phyloP scores from a whole-genome alignment of 2,888 invertebrate species.

The Dioctria rufipes region DNA sequence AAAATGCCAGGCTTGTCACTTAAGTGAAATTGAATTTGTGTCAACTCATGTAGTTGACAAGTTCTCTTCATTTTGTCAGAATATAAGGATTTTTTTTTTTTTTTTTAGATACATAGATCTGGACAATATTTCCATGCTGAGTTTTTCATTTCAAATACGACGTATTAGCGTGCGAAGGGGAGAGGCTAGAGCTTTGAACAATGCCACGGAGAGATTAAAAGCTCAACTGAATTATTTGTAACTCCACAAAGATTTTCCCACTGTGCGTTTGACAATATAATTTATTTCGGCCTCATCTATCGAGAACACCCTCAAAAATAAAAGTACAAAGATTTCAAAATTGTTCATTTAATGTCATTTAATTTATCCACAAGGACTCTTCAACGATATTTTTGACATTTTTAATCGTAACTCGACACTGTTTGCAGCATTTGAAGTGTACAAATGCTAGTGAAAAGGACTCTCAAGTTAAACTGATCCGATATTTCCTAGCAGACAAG shows the following conservation, averaged over 20 bases:
- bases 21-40: conserved; percentile 53
- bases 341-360: conserved; percentile 41
- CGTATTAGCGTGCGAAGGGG: neutral
- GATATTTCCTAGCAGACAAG: neutral
- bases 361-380: neutral
- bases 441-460: neutral
- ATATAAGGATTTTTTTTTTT: neutral
- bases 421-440: conserved; percentile 12
- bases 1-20: conserved; percentile 37
- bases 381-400: conserved; percentile 27
- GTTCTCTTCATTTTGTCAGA: conserved; percentile 45
- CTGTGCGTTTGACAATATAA: conserved; percentile 27
- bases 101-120: conserved; percentile 12
- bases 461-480: conserved; percentile 24
- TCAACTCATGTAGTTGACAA: conserved; percentile 50
- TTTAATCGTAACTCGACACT: conserved; percentile 49
- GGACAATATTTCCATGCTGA: conserved; percentile 9
- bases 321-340: conserved; percentile 22
- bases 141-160: neutral
- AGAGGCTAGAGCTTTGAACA: conserved; percentile 21
- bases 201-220: conserved; percentile 1
- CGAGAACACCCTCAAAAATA: neutral
- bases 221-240: conserved; percentile 20
- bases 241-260: conserved; percentile 37
- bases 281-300: conserved; percentile 19